Conservation (phyloP, 2,113 vertebrate genomes). For the Bufo gargarizans region DNA sequence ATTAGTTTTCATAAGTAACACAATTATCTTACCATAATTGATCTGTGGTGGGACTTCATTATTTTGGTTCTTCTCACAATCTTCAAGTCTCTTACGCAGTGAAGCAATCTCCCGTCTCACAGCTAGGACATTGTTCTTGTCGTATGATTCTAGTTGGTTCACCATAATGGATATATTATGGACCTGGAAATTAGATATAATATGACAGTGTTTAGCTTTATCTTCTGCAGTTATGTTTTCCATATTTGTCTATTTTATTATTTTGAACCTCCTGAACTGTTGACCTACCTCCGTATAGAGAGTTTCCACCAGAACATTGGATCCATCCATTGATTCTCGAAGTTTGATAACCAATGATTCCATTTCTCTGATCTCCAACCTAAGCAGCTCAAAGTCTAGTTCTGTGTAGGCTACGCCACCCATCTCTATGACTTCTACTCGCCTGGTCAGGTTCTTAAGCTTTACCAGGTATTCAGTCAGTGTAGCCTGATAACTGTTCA, state of each 20-base stretch:
- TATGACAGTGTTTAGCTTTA: neutral
- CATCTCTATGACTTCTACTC: constrained; percentile 76
- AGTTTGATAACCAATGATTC: constrained; percentile 71
- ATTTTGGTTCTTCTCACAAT: constrained; percentile 64
- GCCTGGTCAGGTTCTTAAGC: constrained; percentile 75
- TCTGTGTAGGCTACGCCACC: constrained; percentile 67
- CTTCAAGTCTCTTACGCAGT: constrained; percentile 73
- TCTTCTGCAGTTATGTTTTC: neutral
- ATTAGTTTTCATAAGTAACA: neutral
- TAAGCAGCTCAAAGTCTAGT: constrained; percentile 64
- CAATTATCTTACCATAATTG: constrained; percentile 31
- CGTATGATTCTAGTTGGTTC: constrained; percentile 72
- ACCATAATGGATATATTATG: constrained; percentile 73
- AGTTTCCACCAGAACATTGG: constrained; percentile 62
- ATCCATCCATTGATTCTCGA: constrained; percentile 66
- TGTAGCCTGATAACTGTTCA: constrained; percentile 35
- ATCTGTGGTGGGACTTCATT: neutral
- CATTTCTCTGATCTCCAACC: constrained; percentile 72
- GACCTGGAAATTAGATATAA: constrained; percentile 63
- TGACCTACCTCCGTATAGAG: constrained; percentile 67
- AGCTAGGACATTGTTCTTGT: constrained; percentile 72
- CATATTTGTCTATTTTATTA: neutral
- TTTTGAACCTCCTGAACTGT: neutral
- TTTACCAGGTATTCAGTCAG: constrained; percentile 60
- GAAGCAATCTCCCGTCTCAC: constrained; percentile 71